phyloP scores from a whole-genome alignment of 2,797 vertebrate genomes.

The Sciurus vulgaris region DNA sequence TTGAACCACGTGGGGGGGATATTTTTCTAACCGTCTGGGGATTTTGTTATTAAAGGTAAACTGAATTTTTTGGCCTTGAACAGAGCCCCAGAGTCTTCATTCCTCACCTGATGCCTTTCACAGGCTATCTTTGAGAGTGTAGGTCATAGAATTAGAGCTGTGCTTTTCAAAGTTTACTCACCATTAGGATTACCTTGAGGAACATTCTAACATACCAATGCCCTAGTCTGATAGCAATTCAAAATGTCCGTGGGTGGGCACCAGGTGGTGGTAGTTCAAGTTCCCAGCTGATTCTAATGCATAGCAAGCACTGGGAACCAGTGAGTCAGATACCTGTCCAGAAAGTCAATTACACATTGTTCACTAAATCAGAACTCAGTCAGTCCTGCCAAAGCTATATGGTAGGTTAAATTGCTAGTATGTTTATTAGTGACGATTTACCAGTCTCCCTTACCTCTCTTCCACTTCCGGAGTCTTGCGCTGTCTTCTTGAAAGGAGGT shows the following conservation, averaged over 20 bases:
- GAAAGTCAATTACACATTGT: not conserved
- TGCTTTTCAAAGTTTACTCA: not conserved
- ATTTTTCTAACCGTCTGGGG: not conserved
- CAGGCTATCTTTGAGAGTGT: not conserved
- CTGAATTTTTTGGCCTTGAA: not conserved
- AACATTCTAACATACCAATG: not conserved
- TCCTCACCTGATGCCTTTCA: not conserved
- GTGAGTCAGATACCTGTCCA: not conserved
- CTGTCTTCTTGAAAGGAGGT: not conserved
- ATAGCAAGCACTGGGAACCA: not conserved
- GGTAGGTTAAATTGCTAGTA: not conserved
- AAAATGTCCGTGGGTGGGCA: not conserved
- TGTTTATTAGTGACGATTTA: not conserved
- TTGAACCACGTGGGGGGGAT: not conserved
- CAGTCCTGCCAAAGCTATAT: not conserved
- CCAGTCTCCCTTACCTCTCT: not conserved
- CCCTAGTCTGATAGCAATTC: not conserved
- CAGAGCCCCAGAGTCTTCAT: not conserved
- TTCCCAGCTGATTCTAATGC: not conserved
- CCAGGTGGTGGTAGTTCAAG: not conserved
- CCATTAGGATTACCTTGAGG: not conserved
- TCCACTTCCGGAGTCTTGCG: not conserved
- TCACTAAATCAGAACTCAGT: not conserved
- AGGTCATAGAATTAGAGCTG: not conserved
- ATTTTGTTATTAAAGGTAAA: not conserved